Evolutionary conservation across 2,888 invertebrate species (phyloP), one percentile per base, ranked within the genome.

Genomic region (Notodonta dromedarius): DNA sequence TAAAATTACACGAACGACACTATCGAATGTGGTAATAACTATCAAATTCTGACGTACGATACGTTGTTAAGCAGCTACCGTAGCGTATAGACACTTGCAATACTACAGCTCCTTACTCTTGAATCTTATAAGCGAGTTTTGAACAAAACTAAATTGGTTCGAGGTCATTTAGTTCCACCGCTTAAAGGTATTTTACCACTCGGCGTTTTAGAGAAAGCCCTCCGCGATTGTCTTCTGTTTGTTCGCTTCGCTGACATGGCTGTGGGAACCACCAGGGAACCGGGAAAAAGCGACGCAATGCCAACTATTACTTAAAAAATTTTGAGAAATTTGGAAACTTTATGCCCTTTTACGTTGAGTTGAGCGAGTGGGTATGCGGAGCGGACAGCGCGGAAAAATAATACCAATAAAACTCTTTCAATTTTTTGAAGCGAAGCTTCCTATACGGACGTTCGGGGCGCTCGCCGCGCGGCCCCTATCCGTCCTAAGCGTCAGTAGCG

Each of bases 161-260:
- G 46, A 5, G n/a, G 8, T 42, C 56, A 0, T 35, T 0, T 66
- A 59, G 74, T 74, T 70, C 56, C 4, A 57, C 12, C 58, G 9
- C 0, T 52, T n/a, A 55, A 57, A 66, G 59, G 70, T 60, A 72
- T 70, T 75, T 75, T 73, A 76, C 73, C 73, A 71, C 72, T 67
- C 66, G 67, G 59, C 64, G 75, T 76, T 77, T 77, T 82, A 80
- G 75, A 79, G 76, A 72, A 70, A 69, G 57, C 70, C 65, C 69
- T 65, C 66, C 67, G 64, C 76, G 70, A 74, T 74, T 74, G 74
- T 74, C 68, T 70, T 62, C 53, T 53, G 65, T 73, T 70, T 61
- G 63, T 39, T 55, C 40, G 9, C 35, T 63, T 24, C 71, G 68
- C 74, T 75, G 76, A 76, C 72, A 76, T 72, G 70, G 70, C 53